A percentile compares a stretch with the other conserved stretches of the same genome.
These are phyloP conservation scores for Ephestia elutella DNA, from an alignment of 1,140 invertebrate genomes.

Conservation along the genomic window DNA sequence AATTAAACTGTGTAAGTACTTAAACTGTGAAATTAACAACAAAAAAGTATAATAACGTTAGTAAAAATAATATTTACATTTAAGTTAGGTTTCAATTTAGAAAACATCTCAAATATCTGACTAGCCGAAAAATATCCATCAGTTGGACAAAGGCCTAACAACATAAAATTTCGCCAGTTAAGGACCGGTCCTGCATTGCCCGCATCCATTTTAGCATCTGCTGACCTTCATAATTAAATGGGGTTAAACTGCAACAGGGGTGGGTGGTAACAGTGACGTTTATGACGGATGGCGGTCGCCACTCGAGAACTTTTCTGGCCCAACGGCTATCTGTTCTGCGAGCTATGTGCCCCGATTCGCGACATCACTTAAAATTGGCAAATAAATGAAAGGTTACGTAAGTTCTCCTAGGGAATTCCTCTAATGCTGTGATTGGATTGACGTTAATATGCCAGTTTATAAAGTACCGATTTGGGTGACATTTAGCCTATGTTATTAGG, in stretches of 20 bases:
- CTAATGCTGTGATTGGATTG: slow-evolving; percentile 8
- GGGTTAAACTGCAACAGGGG: slow-evolving; percentile 27
- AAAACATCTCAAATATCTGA: too few species aligned
- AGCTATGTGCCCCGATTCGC: too few species aligned
- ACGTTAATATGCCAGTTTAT: slow-evolving; percentile 1
- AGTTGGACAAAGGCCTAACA: neutral
- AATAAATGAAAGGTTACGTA: slow-evolving; percentile 24
- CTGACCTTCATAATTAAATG: slow-evolving; percentile 21
- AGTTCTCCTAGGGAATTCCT: slow-evolving; percentile 6
- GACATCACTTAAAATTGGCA: slow-evolving; percentile 32
- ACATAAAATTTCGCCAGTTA: neutral
- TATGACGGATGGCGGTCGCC: slow-evolving; percentile 12
- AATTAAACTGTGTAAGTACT: neutral
- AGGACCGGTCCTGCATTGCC: slow-evolving; percentile 30
- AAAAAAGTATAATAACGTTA: too few species aligned
- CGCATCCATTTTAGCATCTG: slow-evolving; percentile 17
- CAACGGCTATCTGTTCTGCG: too few species aligned
- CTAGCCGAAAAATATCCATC: too few species aligned
- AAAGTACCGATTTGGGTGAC: neutral
- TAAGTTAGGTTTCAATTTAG: too few species aligned
- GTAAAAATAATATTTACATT: too few species aligned
- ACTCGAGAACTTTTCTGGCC: too few species aligned
- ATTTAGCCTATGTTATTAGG: too few species aligned
- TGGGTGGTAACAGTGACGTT: slow-evolving; percentile 1
- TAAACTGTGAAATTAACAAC: neutral